phyloP scores from a whole-genome alignment of 2,888 invertebrate genomes.

The Ctena decussata region DNA sequence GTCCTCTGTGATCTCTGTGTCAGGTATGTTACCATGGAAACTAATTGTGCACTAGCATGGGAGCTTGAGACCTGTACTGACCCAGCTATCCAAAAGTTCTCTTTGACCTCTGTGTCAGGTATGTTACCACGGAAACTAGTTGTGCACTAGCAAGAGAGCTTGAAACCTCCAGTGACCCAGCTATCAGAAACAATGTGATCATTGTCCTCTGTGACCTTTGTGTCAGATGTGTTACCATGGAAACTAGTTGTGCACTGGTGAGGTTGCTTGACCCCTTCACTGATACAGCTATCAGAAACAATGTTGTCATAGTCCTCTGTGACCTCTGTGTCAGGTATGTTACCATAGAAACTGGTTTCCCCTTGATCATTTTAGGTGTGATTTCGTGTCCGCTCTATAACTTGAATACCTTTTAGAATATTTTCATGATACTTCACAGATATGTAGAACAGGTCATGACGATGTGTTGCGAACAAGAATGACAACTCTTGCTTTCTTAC shows the following conservation, averaged over 20 bases:
- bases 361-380: too few species aligned
- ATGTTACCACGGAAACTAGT: conserved; percentile 15
- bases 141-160: conserved; percentile 90
- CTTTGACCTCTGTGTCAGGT: conserved; percentile 90
- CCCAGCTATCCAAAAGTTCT: conserved; percentile 89
- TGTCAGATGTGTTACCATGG: conserved; percentile 87
- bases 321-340: conserved; percentile 90
- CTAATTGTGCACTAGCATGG: conserved; percentile 89
- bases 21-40: conserved; percentile 85
- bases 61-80: conserved; percentile 89
- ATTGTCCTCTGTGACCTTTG: conserved; percentile 90
- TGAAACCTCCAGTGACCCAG: conserved; percentile 88
- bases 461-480: too few species aligned
- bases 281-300: too few species aligned
- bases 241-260: too few species aligned
- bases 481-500: too few species aligned
- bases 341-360: not conserved
- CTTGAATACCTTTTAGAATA: too few species aligned
- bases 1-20: conserved; percentile 90
- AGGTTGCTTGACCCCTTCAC: too few species aligned
- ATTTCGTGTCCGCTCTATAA: too few species aligned
- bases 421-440: too few species aligned
- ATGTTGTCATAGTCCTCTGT: too few species aligned
- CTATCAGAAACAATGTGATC: conserved; percentile 91
- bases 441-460: too few species aligned